Base-by-base conservation (phyloP, 2,797 vertebrate genomes). In the Tamandua tetradactyla region DNA sequence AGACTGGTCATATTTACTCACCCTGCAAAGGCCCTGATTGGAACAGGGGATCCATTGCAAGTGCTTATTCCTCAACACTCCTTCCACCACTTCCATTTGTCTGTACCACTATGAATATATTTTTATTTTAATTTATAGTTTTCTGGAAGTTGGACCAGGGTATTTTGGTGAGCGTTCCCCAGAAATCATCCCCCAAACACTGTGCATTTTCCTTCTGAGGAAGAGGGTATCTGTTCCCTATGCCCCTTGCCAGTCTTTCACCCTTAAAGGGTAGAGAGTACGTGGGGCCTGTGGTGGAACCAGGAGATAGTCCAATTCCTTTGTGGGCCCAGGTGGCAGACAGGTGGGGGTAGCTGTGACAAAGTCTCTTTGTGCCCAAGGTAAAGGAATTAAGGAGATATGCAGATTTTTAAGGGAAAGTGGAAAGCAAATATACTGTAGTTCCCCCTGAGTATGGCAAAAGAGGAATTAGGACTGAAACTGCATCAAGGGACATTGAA, bases 311-410 rank as follows among this genome's bases (percentile, higher is more conserved):
- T 49, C 22, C 30, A 7, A 15, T 75, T 17, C 37, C 49, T 49
- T 7, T 9, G 35, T 6, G 32, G 72, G 11, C 30, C 91, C 47
- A 40, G 17, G 20, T 22, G 15, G 35, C 18, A 32, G 74, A 89
- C 42, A 35, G 23, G 17, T 20, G 15, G 30, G 14, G 23, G 68
- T 35, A 11, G 1, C 32, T 47, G 55, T 35, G 64, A 42, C 37
- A 75, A n/a, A 55, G 69, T 62, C 13, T 78, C n/a, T n/a, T 2
- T 87, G 82, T 75, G 18, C 37, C 64, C 23, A 71, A 25, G 57
- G 66, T 93, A 59, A 89, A 89, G 81, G 92, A 59, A 84, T 75
- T n/a, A 81, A 75, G 64, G 42, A 71, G 47, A 88, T 62, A 44
- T 10, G 14, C 59, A 76, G 49, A 81, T 57, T 91, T 86, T 84